Evolutionary conservation across 2,113 vertebrate genomes (phyloP).

Genomic region (Myotis davidii): DNA sequence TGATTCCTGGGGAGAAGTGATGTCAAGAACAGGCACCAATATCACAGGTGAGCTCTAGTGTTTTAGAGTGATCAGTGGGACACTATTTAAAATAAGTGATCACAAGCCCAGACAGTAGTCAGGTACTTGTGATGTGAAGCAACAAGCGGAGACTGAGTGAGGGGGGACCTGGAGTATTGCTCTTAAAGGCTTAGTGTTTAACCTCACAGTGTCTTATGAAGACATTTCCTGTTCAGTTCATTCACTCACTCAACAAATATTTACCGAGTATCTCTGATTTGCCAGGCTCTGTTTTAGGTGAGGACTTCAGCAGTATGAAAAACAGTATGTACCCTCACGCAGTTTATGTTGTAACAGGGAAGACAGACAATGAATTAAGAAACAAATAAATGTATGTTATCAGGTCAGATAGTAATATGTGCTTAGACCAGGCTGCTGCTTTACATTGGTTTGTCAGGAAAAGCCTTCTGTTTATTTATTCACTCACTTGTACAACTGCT

Average conservation of each 20-base stretch:
- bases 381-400: not conserved
- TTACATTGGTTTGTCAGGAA: not conserved
- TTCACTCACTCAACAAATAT: not conserved
- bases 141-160: not conserved
- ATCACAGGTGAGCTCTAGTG: not conserved
- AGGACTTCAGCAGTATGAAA: not conserved
- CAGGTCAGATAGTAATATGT: not conserved
- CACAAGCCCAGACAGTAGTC: no score
- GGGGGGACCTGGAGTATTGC: not conserved
- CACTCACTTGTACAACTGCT: not conserved
- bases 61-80: not conserved
- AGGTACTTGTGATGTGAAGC: not conserved
- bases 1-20: not conserved
- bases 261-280: not conserved
- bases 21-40: not conserved
- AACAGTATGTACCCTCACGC: not conserved
- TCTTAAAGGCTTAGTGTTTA: not conserved
- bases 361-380: not conserved
- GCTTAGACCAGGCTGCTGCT: not conserved
- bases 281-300: not conserved
- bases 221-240: not conserved
- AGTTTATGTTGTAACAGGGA: not conserved
- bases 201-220: not conserved
- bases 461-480: not conserved
- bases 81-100: not conserved